Base-by-base conservation (phyloP, 2,888 invertebrate genomes). In the Nymphalis polychloros region DNA sequence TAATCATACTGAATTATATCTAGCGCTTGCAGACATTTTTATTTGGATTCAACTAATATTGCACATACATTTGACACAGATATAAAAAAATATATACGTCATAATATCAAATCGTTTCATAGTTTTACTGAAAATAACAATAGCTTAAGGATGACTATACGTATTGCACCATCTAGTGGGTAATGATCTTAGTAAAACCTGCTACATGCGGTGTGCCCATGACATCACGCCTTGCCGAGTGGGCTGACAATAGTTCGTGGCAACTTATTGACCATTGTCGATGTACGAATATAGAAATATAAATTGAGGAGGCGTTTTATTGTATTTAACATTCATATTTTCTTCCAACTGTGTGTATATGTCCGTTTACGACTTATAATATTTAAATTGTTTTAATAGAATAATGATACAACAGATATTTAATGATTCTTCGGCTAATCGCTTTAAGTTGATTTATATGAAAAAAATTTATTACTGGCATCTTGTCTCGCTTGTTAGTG, bases 171-270 rank as follows among this genome's bases (percentile, higher is more conserved):
- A 57, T 68, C 64, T 57, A 64, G 64, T 49, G 23, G 46, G 13
- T 55, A 6, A 20, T 53, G 16, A 49, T 20, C 67, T 16, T 77
- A 20, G 53, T 52, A 52, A 52, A 52, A 52, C 52, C 55, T 55
- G 55, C 52, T 31, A 31, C 55, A 35, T 57, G 78, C 62, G 55
- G 78, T 76, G 78, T 78, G 75, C 75, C 77, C 87, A 88, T 91
- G 89, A 90, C 89, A 88, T 90, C 90, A 91, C 84, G 85, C 80
- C 89, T 90, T 90, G 72, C 76, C 70, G 83, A 86, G 88, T 90
- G 88, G 88, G 88, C 83, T 88, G 88, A 88, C 88, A 90, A 90
- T 88, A 86, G 88, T 83, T 78, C 81, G 74, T 70, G 75, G 77
- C 73, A 78, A 79, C 78, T 77, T 81, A 80, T 79, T 82, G 79